A percentile compares a stretch with the other conserved stretches of the same genome.
These are phyloP conservation scores for Gallirallus australis DNA, from an alignment of 2,797 vertebrate genomes.

Conservation along the genomic window DNA sequence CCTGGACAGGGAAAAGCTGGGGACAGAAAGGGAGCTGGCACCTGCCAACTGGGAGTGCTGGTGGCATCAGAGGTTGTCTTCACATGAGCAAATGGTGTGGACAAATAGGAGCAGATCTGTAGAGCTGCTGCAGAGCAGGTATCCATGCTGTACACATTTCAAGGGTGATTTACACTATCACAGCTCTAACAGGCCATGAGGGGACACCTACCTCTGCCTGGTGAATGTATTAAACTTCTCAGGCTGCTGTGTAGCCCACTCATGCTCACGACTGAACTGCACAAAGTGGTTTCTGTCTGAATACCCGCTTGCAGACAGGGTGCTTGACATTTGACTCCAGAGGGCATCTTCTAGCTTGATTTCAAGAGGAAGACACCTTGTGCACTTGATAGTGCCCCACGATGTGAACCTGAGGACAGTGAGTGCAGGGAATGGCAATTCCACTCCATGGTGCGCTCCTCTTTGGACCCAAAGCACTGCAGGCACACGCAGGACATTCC, in stretches of 20 bases:
- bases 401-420: not conserved
- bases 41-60: not conserved
- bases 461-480: accelerated
- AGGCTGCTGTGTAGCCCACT: not conserved
- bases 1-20: not conserved
- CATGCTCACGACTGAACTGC: not conserved
- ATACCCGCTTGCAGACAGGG: not conserved
- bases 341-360: not conserved
- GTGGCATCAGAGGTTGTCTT: not conserved
- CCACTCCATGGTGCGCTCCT: accelerated
- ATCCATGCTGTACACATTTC: not conserved
- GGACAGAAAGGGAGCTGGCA: not conserved
- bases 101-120: not conserved
- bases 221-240: not conserved
- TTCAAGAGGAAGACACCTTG: not conserved
- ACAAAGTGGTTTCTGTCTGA: not conserved
- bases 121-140: not conserved
- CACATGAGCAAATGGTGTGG: not conserved
- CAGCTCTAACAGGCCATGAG: not conserved
- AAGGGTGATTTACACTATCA: not conserved
- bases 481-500: not conserved
- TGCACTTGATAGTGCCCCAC: not conserved
- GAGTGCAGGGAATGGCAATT: not conserved
- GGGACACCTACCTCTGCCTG: not conserved
- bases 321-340: not conserved